Conservation (phyloP, 2,797 vertebrate species). For the Ptychadena robeensis region DNA sequence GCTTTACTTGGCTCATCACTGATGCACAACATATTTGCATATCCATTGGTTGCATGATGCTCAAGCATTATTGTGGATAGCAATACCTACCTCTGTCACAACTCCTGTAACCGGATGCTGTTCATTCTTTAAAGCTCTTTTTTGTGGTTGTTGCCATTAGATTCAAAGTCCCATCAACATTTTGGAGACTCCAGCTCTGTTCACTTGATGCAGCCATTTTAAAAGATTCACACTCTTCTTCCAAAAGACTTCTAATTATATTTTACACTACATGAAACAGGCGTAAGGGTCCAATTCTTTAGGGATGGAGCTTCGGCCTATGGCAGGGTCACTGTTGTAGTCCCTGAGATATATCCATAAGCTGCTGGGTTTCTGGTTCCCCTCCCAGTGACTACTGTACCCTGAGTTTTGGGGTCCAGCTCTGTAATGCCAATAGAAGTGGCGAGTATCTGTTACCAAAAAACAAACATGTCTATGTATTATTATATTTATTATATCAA, state of each 20-base stretch:
- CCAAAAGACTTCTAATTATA: too few species aligned
- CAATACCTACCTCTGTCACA: too few species aligned
- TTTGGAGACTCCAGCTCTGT: neutral
- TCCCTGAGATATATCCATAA: neutral
- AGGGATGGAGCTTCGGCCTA: neutral
- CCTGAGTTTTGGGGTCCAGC: neutral
- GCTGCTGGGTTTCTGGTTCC: neutral
- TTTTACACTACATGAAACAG: neutral
- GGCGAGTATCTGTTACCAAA: neutral
- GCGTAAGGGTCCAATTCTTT: neutral
- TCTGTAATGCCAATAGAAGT: neutral
- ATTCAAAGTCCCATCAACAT: neutral
- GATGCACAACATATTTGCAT: too few species aligned
- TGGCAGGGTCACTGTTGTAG: neutral
- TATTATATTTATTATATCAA: neutral
- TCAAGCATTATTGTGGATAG: too few species aligned
- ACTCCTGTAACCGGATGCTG: too few species aligned
- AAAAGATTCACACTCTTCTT: neutral
- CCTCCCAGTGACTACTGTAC: neutral
- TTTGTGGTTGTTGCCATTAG: neutral
- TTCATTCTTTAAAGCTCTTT: neutral
- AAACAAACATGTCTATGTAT: neutral
- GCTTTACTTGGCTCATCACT: too few species aligned
- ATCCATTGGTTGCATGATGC: too few species aligned
- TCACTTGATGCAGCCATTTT: neutral